Percentiles rank a stretch among this genome's conserved stretches.
phyloP scores from a whole-genome alignment of 2,888 invertebrate species.

The Adelphocoris suturalis region DNA sequence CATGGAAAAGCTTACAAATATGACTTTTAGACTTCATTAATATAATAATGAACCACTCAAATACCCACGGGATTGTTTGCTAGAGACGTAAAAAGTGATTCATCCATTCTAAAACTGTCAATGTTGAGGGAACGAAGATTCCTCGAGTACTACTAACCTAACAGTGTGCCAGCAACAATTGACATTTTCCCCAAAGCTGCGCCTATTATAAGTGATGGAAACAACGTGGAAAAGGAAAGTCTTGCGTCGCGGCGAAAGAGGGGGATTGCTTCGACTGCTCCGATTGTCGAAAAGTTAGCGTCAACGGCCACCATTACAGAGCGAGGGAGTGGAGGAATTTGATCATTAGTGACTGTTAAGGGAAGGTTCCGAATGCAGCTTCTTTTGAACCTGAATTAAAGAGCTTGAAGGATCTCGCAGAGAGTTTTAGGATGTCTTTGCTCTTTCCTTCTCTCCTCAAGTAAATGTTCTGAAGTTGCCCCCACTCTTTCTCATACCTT shows the following conservation, averaged over 20 bases:
- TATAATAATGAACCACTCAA: too few species aligned
- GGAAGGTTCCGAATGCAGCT: constrained; percentile 7
- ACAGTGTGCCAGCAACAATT: not conserved
- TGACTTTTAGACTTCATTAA: too few species aligned
- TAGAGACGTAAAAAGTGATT: not conserved
- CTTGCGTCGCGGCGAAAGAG: not conserved
- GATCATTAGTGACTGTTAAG: constrained; percentile 33
- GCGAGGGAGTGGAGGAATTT: not conserved
- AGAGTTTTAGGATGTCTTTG: not conserved
- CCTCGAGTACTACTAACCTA: not conserved
- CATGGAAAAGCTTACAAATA: too few species aligned
- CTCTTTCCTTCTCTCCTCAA: constrained; percentile 4
- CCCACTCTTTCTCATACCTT: not conserved
- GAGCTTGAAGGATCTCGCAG: not conserved
- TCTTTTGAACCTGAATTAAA: constrained; percentile 43
- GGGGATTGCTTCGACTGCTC: not conserved
- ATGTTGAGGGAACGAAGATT: not conserved
- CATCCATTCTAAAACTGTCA: not conserved
- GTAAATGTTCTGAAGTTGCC: constrained; percentile 3
- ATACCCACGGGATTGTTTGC: too few species aligned
- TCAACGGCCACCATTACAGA: constrained; percentile 9
- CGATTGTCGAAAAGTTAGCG: constrained; percentile 36
- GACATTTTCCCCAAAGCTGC: not conserved
- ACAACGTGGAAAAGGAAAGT: not conserved
- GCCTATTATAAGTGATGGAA: not conserved